phyloP scores from a whole-genome alignment of 2,113 vertebrate genomes.

The Siphamia tubifer region DNA sequence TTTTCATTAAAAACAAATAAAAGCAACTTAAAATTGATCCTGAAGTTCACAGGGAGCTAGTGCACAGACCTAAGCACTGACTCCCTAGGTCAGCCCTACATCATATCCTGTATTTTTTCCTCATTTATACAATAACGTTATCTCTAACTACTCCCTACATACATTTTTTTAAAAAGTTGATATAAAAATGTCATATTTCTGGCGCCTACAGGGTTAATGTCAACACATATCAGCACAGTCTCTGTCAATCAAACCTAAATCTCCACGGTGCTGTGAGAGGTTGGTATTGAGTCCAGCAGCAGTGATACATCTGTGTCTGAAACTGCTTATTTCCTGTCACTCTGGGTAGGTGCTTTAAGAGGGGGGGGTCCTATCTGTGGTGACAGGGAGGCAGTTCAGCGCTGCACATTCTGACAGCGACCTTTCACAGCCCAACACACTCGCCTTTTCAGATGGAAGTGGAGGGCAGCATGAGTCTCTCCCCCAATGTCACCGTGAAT shows the following conservation, averaged over 20 bases:
- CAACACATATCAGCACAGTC: background rate
- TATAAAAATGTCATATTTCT: too few species aligned
- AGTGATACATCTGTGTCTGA: background rate
- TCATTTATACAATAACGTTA: too few species aligned
- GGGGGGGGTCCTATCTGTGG: slow-evolving; percentile 14
- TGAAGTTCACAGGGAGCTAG: too few species aligned
- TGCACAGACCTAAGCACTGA: too few species aligned
- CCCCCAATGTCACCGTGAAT: background rate
- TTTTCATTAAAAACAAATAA: too few species aligned
- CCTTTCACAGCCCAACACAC: slow-evolving; percentile 37
- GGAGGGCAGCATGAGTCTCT: background rate
- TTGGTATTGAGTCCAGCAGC: background rate
- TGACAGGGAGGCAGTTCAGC: slow-evolving; percentile 29
- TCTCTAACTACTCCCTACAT: too few species aligned
- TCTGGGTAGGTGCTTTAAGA: slow-evolving; percentile 4
- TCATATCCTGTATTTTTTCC: too few species aligned
- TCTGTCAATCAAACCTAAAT: background rate
- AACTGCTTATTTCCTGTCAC: slow-evolving; percentile 38
- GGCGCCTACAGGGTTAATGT: too few species aligned
- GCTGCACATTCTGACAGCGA: slow-evolving; percentile 24
- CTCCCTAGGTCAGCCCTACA: too few species aligned
- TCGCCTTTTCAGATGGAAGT: slow-evolving; percentile 22
- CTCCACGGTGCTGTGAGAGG: slow-evolving; percentile 25
- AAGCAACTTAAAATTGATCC: too few species aligned
- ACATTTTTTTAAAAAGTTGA: too few species aligned